phyloP scores from a whole-genome alignment of 2,797 vertebrate genomes.

The Tragopan temminckii region DNA sequence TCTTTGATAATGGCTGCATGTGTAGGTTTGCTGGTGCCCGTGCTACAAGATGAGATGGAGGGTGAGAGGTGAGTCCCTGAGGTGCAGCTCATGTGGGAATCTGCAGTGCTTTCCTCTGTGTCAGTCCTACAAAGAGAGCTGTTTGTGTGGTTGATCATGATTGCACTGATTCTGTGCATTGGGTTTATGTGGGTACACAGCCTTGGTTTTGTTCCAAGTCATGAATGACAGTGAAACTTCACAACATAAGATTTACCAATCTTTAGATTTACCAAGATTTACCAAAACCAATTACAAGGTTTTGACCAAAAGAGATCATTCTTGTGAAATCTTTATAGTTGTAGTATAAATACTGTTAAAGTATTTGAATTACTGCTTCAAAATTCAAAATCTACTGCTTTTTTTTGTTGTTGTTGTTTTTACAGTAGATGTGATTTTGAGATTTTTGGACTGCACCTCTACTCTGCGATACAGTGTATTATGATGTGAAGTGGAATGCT shows the following conservation, averaged over 20 bases:
- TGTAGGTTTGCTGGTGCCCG: background rate
- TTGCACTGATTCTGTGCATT: background rate
- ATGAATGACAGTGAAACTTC: background rate
- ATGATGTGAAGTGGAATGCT: accelerated
- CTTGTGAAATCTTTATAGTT: background rate
- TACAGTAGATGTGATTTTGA: background rate
- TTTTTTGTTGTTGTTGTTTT: background rate
- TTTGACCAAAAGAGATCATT: background rate
- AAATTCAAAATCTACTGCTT: background rate
- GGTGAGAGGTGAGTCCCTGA: background rate
- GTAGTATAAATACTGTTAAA: background rate
- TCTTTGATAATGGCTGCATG: background rate
- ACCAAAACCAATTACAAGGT: background rate
- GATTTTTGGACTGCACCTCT: background rate
- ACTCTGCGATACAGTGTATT: accelerated
- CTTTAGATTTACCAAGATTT: too few species aligned
- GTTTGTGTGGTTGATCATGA: background rate
- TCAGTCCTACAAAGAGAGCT: background rate
- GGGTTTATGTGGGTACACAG: background rate
- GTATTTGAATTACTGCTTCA: background rate
- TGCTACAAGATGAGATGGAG: background rate
- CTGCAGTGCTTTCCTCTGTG: accelerated
- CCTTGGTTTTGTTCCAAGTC: background rate
- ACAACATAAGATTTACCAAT: background rate
- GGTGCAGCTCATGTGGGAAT: accelerated